phyloP scores from a whole-genome alignment of 2,888 invertebrate genomes.

The Bombylius discolor region DNA sequence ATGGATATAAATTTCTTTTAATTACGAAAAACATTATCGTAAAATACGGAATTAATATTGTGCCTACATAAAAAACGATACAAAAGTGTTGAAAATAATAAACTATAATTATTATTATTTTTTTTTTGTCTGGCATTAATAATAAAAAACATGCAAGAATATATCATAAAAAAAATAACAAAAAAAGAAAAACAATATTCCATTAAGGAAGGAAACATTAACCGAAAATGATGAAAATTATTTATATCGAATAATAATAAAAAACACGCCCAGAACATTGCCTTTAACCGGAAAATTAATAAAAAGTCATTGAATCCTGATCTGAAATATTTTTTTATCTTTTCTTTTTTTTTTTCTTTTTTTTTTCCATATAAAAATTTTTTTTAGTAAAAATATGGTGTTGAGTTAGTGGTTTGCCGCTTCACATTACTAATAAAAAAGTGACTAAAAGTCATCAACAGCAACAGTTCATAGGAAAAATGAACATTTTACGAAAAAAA shows the following conservation, averaged over 20 bases:
- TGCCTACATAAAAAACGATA: no score
- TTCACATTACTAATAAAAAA: neutral
- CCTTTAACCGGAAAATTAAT: constrained; percentile 3
- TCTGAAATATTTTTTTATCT: neutral
- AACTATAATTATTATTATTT: no score
- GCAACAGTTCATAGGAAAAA: neutral
- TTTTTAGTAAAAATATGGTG: neutral
- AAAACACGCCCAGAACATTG: neutral
- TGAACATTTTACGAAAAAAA: neutral
- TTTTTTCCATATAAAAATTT: no score
- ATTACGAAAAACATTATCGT: no score
- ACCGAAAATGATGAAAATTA: neutral
- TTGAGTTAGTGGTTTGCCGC: constrained; percentile 12
- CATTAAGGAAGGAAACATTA: neutral
- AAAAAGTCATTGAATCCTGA: neutral
- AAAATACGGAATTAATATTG: no score
- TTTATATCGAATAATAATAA: neutral
- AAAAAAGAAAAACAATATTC: neutral
- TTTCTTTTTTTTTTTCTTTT: neutral
- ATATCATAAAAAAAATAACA: neutral
- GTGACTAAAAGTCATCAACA: no score
- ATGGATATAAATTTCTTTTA: no score
- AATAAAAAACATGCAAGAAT: no score
- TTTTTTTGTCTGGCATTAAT: no score
- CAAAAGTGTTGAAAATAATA: no score